Evolutionary conservation across 2,797 vertebrate genomes (phyloP), one percentile per base, ranked within the genome.

Genomic region (Bovichtus variegatus): DNA sequence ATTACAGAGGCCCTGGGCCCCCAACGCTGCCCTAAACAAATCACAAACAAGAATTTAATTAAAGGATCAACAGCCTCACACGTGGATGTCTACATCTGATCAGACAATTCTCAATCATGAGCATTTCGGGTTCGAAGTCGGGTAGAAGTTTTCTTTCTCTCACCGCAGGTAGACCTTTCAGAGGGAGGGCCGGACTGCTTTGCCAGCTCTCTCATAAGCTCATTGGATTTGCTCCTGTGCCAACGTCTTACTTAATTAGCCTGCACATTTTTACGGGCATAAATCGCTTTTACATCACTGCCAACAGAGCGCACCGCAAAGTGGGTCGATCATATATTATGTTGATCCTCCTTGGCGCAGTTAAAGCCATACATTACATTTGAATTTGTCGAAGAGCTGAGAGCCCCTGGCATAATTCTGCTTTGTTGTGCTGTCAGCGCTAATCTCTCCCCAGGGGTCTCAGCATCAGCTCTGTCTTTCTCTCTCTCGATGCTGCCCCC

Each of bases 201-300:
- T 90, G 90, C 90, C 90, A 91, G 83, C 85, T 69, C 86, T 79
- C 82, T 75, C 87, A 84, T 91, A 91, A 93, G 90, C 91, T 92
- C 91, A 90, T 91, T 90, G 92, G 90, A 85, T 89, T 89, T 89
- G 87, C 89, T 78, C 60, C 85, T 0, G 74, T 90, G 91, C 92
- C 92, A 93, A 77, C 78, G 80, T 91, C 88, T 91, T 90, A 91
- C 90, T 94, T 93, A 93, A 94, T 94, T 93, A 94, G 90, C 94
- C 90, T 80, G 89, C 91, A 88, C 81, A 90, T 91, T 91, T 91
- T 91, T 90, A 92, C 79, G 82, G 90, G 83, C 89, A 93, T 93
- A 93, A 93, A 93, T 91, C 84, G 85, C 90, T 92, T 93, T 91
- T 91, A 88, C 91, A 87, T 91, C 87, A 86, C 84, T 92, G 92